phyloP scores from a whole-genome alignment of 2,888 invertebrate genomes.

The Euphydryas editha region DNA sequence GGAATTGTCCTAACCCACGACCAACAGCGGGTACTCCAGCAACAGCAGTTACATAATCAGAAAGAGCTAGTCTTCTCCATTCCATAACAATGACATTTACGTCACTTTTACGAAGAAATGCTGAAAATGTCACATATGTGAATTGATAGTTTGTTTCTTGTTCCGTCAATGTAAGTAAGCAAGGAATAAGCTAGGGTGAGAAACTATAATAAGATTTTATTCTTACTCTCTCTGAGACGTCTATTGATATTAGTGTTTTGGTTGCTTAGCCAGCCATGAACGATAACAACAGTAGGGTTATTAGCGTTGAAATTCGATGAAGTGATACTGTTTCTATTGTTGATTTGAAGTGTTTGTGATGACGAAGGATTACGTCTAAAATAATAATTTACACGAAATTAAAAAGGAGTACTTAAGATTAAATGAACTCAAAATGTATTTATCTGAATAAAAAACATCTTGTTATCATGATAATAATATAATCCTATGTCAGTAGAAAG shows the following conservation, averaged over 20 bases:
- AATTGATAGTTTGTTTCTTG: no score
- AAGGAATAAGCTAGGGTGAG: no score
- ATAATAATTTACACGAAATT: no score
- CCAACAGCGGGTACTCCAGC: constrained; percentile 63
- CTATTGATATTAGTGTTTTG: constrained; percentile 44
- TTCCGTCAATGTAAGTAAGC: no score
- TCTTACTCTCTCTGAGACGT: background rate
- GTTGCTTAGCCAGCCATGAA: constrained; percentile 54
- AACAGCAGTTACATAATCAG: constrained; percentile 58
- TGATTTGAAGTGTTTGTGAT: constrained; percentile 53
- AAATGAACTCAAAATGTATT: no score
- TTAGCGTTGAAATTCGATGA: constrained; percentile 57
- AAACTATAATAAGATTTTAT: no score
- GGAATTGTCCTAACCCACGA: constrained; percentile 64
- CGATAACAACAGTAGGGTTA: constrained; percentile 48
- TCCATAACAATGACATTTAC: constrained; percentile 72
- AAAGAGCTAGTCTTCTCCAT: constrained; percentile 59
- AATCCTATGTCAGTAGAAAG: no score
- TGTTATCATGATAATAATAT: no score
- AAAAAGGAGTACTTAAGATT: constrained; percentile 5
- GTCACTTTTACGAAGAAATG: constrained; percentile 60
- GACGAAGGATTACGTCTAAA: constrained; percentile 55
- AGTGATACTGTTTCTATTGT: constrained; percentile 54
- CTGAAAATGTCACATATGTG: constrained; percentile 26
- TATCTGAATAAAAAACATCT: no score